These are phyloP conservation scores for Pithys albifrons DNA, from an alignment of 2,113 vertebrate species.

Conservation along the genomic window DNA sequence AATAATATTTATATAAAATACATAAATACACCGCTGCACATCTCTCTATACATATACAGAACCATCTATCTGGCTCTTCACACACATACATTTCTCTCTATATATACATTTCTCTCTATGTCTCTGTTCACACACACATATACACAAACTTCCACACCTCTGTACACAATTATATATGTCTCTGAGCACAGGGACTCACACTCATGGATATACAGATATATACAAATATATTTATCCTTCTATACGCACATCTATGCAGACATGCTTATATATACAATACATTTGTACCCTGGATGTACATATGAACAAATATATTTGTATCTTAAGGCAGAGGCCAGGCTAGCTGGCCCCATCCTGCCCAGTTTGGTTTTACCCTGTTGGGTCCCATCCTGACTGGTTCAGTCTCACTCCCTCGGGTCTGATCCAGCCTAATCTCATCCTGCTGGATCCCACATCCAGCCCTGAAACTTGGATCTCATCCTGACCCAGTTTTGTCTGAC, in stretches of 20 bases:
- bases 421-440: not conserved
- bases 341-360: not conserved
- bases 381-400: not conserved
- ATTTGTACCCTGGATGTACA: not conserved
- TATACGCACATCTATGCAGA: not conserved
- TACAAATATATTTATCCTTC: not conserved
- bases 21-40: not conserved
- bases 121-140: not conserved
- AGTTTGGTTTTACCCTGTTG: accelerated
- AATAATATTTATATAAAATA: not conserved
- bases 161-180: not conserved
- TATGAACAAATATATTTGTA: not conserved
- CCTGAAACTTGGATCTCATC: not conserved
- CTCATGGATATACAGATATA: not conserved
- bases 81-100: not conserved
- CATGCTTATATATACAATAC: not conserved
- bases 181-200: not conserved
- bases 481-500: not conserved
- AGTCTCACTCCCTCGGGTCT: not conserved
- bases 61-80: not conserved
- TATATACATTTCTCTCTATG: not conserved
- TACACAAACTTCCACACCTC: not conserved
- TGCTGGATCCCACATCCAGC: not conserved
- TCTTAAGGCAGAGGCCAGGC: not conserved
- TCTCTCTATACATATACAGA: not conserved